Evolutionary conservation across 1,140 invertebrate genomes (phyloP), one percentile per base, ranked within the genome.

Genomic region (Lucilia cuprina): DNA sequence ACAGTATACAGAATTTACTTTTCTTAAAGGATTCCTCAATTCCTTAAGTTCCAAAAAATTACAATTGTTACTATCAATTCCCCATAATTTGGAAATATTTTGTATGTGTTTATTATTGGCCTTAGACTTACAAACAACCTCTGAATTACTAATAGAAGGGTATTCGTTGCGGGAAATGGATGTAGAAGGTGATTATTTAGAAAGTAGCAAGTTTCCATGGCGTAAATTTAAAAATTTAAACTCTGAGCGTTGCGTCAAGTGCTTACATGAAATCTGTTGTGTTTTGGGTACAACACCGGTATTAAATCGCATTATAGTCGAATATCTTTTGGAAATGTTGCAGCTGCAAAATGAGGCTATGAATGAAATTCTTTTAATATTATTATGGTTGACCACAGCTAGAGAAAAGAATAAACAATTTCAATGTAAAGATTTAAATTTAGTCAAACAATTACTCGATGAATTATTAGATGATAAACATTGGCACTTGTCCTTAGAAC

Each of bases 11-110:
- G 90, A 88, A 83, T 74, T 91, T 10, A 85, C 90, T 0, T 90
- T 91, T 49, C 84, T 91, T 10, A 91, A 91, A 70, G 90, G 87
- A 14, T 91, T 88, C n/a, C 25, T 91, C 14, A 84, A 85, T 8
- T 88, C 87, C 70, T 34, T 90, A 19, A 87, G 86, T 78, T 19
- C 82, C 3, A 83, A 87, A 5, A 86, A 88, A 10, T 77, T 91
- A 10, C 84, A 89, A 10, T 60, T 86, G 8, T 70, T 90, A n/a
- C 74, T 91, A 0, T 55, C 88, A 21, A 86, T 90, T 8, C 86
- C 86, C 13, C 88, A 86, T 25, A 90, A 91, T 82, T 77, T 90
- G 17, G 88, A 91, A 25, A 86, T 87, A 84, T 88, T 91, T 83
- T 86, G 89, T 55, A 87, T 84, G 35, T 88, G 87, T 75, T 60